Percentiles rank a stretch among this genome's conserved stretches.
phyloP scores from a whole-genome alignment of 2,113 vertebrate genomes.

The Pteropus alecto region DNA sequence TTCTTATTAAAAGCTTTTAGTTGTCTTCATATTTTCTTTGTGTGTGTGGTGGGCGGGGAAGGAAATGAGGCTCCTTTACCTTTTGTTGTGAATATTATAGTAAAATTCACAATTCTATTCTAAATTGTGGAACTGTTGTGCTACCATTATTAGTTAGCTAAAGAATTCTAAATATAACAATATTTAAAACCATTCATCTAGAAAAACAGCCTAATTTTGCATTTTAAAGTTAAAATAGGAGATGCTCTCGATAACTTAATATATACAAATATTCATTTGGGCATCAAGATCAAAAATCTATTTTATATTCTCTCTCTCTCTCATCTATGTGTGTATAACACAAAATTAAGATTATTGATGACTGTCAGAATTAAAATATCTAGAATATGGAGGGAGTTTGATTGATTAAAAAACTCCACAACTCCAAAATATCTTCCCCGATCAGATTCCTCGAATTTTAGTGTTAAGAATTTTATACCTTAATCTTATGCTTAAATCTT shows the following conservation, averaged over 20 bases:
- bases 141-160: not conserved
- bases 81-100: not conserved
- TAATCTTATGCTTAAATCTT: not conserved
- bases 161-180: not conserved
- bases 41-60: too few species aligned
- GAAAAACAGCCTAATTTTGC: not conserved
- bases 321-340: not conserved
- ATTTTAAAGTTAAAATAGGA: not conserved
- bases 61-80: not conserved
- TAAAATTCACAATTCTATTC: not conserved
- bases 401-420: not conserved
- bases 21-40: not conserved
- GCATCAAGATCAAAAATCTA: not conserved
- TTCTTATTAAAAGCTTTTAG: not conserved
- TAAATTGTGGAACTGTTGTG: not conserved
- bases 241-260: not conserved
- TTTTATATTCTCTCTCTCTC: not conserved
- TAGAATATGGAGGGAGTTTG: not conserved
- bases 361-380: not conserved
- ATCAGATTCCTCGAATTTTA: not conserved
- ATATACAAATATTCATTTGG: not conserved
- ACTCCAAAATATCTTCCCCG: not conserved
- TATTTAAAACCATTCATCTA: not conserved
- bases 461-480: not conserved
- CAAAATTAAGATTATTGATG: not conserved